Evolutionary conservation across 2,113 vertebrate genomes (phyloP), one percentile per base, ranked within the genome.

Genomic region (Cepphus grylle): DNA sequence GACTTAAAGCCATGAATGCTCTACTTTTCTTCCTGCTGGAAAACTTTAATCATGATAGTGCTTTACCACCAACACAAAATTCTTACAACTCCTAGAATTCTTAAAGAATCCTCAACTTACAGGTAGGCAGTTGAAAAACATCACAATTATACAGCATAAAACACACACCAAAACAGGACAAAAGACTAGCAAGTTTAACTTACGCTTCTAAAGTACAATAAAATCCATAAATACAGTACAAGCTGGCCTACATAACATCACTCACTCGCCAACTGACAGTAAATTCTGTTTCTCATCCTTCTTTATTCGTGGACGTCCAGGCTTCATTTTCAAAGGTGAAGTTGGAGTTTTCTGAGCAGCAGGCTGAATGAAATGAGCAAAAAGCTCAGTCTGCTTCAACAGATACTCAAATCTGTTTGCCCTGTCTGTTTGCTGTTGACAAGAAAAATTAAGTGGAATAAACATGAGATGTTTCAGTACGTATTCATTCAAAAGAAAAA

Each of bases 381-480:
- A 99, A 94, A 99, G 89, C 95, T 99, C 99, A 32, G 99, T 99
- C 98, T 99, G 99, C 98, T 99, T 99, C 97, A 99, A 97, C 90
- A 99, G 98, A 98, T 99, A 99, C 58, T 99, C 99, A 98, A 99
- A 99, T 98, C 99, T 98, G 98, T 99, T 99, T 97, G 99, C 99
- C 91, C 99, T 98, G 94, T 99, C 99, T 77, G 99, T 99, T 99
- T 99, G 98, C 99, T 99, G 96, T 22, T 97, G 93, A 97, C 45
- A 86, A 92, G 65, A 67, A 74, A 96, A 38, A 93, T 40, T 14
- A 76, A 95, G 63, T 6, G 32, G 43, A 96, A 95, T 42, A 90
- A 94, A 62, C 4, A 42, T 86, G 43, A 96, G 52, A 76, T 45
- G 47, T 78, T 70, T 78, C 38, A 90, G 38, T 22, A 77, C 43